Conservation (phyloP, 2,113 vertebrate genomes). For the Origma solitaria region DNA sequence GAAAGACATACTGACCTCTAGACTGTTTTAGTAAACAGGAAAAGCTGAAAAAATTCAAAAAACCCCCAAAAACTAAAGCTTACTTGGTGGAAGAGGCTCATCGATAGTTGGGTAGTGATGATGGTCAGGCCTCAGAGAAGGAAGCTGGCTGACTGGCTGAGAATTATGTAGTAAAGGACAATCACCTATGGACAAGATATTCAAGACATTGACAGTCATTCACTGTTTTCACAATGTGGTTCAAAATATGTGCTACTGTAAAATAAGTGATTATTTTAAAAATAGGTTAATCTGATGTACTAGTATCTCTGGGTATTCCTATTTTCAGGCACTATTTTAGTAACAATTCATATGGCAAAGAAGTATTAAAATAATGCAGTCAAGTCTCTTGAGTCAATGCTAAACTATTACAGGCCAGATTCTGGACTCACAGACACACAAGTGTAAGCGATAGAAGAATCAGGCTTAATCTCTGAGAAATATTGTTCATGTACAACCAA, state of each 20-base stretch:
- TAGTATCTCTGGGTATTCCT: not conserved
- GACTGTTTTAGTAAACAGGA: constrained; percentile 57
- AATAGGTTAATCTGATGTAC: not conserved
- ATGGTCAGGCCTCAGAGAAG: constrained; percentile 90
- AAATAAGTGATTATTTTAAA: constrained; percentile 41
- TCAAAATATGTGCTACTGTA: constrained; percentile 63
- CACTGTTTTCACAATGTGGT: constrained; percentile 53
- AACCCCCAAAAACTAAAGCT: constrained; percentile 77
- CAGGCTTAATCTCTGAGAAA: constrained; percentile 49
- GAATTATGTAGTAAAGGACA: constrained; percentile 83
- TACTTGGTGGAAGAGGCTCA: constrained; percentile 98
- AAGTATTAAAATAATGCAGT: constrained; percentile 12
- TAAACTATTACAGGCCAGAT: not conserved
- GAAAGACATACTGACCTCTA: constrained; percentile 69
- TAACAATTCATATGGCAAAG: not conserved
- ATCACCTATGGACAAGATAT: constrained; percentile 82
- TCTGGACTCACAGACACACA: constrained; percentile 31
- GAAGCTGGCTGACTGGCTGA: constrained; percentile 89
- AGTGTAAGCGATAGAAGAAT: constrained; percentile 38
- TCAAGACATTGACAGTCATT: constrained; percentile 76
- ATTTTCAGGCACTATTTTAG: constrained; percentile 6
- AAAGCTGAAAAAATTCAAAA: constrained; percentile 61
- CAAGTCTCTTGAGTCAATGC: not conserved
- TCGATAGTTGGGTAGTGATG: constrained; percentile 95
- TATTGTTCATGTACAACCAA: not conserved